Base-by-base conservation (phyloP, 2,113 vertebrate species). In the Ranitomeya variabilis region DNA sequence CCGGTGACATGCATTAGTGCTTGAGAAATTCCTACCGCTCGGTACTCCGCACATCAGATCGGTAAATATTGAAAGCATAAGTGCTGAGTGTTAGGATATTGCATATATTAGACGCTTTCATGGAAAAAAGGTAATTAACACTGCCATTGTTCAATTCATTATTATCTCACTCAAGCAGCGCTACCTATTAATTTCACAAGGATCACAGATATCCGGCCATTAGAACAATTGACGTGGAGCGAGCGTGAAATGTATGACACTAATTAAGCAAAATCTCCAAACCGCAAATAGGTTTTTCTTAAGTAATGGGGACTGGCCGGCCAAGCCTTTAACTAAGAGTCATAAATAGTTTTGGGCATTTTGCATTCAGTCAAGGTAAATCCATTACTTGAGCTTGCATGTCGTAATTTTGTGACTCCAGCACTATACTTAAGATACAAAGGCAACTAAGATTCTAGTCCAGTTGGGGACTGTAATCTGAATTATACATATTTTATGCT, bases 241-340 rank as follows among this genome's bases (percentile, higher is more conserved):
- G 90, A 86, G 31, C 90, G 89, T 89, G 90, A 93, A 92, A 91
- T 91, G 78, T 91, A 90, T 91, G 92, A 90, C 80, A 87, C 90
- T 94, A 95, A 95, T 95, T 94, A 94, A 93, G 90, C 90, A 90
- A 92, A 92, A 93, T 90, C 90, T 91, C 91, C 69, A 91, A 91
- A 92, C 93, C 91, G 91, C 91, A 93, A 93, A 91, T 87, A 89
- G 67, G 59, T 90, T 92, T 90, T 87, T 92, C 92, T 76, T 88
- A 92, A 91, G 83, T 93, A 93, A 93, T 92, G 91, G 92, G 92
- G 89, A 94, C 92, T 93, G 93, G 90, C 91, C 91, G 91, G 91
- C 90, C 91, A 89, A 77, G 79, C 0, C 89, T 93, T 94, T 88
- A 90, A 92, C 92, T 83, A 89, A 90, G 88, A 93, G 77, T 91